Evolutionary conservation across 2,113 vertebrate genomes (phyloP), one percentile per base, ranked within the genome.

Genomic region (Anguilla rostrata): DNA sequence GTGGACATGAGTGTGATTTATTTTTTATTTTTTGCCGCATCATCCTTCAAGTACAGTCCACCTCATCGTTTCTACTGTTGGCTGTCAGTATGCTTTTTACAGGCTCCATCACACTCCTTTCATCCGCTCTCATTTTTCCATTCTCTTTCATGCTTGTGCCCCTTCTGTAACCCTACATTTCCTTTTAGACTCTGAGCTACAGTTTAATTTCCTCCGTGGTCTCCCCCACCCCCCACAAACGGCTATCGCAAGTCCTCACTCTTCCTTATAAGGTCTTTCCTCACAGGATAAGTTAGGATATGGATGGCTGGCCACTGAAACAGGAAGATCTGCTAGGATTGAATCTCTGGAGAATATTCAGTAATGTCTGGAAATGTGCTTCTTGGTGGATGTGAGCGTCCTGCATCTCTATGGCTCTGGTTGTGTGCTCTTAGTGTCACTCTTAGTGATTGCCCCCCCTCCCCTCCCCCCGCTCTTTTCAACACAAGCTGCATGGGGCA

Each of bases 401-500:
- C 46, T 85, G 39, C 26, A 15, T 71, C 71, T 11, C 29, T 80
- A 78, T 79, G 71, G 9, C 12, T 81, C n/a, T 81, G 83, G 15
- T 39, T 41, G 11, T 26, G 46, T 39, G 26, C 39, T 22, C 22
- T 66, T 20, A 40, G 46, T 82, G 63, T 78, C 41, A 60, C 80
- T 84, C 81, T 71, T 88, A 78, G 56, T 89, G 86, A 84, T 8
- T 41, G 94, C 96, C 94, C 95, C 95, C 60, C 60, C 60, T 60
- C 56, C 53, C 53, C 53, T 56, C 57, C 57, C 90, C 94, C 93
- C 95, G 94, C 94, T 97, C 92, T 98, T 96, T 97, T 93, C 94
- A 90, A 96, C 86, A 91, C 96, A 98, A 99, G 98, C 97, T 99
- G 97, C 98, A 99, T 94, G 98, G 98, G 95, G 98, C 98, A 97